Evolutionary conservation across 2,113 vertebrate species (phyloP).

Genomic region (Thunnus maccoyii): DNA sequence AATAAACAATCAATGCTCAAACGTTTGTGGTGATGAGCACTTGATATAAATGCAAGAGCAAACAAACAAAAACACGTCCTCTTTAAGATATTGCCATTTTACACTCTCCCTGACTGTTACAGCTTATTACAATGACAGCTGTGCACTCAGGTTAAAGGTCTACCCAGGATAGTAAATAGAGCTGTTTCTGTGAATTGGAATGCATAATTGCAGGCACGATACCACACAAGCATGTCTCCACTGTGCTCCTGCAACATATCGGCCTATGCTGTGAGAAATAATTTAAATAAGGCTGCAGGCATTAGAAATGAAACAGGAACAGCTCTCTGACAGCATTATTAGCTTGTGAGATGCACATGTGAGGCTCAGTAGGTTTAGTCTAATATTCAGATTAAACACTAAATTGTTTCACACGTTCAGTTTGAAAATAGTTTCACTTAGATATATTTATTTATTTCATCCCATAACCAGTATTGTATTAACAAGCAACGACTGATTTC

Average conservation of each 20-base stretch:
- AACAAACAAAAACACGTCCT: neutral
- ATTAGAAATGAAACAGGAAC: neutral
- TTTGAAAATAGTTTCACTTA: neutral
- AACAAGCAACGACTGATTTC: neutral
- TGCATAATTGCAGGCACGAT: neutral
- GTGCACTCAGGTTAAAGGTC: neutral
- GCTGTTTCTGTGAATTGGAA: neutral
- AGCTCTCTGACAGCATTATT: neutral
- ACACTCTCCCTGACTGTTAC: neutral
- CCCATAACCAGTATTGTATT: neutral
- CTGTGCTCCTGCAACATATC: neutral
- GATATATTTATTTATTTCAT: slow-evolving; percentile 3
- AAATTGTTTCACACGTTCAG: too few relatives aligned
- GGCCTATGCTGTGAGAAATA: neutral
- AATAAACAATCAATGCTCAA: too few relatives aligned
- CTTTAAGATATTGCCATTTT: neutral
- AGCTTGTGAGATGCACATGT: neutral
- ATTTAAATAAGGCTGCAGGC: neutral
- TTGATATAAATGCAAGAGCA: too few relatives aligned
- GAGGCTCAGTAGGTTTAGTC: neutral
- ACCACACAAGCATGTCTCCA: neutral
- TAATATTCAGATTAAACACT: neutral
- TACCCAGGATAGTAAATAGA: slow-evolving; percentile 20
- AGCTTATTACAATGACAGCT: slow-evolving; percentile 1
- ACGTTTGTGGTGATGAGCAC: too few relatives aligned